Conservation (phyloP, 2,888 invertebrate species). For the Cancer borealis region DNA sequence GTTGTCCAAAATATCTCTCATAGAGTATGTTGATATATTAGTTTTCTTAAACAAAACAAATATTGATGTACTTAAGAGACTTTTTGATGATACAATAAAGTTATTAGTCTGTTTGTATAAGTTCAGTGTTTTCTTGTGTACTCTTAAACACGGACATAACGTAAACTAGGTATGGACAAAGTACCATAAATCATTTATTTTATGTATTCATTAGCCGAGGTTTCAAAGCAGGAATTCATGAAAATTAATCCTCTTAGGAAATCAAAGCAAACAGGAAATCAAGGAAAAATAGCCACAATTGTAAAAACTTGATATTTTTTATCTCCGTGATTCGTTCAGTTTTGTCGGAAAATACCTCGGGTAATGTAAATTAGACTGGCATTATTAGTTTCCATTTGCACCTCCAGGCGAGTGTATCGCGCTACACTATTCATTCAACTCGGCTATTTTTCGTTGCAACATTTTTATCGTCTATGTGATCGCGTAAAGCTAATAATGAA, state of each 20-base stretch:
- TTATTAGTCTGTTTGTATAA: no score
- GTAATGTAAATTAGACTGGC: neutral
- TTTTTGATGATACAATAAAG: no score
- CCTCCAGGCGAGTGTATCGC: neutral
- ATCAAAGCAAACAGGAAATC: neutral
- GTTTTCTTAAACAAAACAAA: no score
- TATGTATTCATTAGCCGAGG: neutral
- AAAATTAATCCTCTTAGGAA: neutral
- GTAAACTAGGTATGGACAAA: neutral
- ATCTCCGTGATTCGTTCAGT: neutral
- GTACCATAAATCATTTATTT: neutral
- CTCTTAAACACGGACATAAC: no score
- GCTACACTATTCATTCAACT: neutral
- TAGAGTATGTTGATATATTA: no score
- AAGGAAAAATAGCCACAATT: neutral
- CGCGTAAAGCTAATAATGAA: slow-evolving; percentile 18
- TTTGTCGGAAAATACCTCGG: neutral
- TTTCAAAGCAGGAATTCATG: neutral
- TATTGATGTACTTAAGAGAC: no score
- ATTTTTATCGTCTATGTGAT: slow-evolving; percentile 2
- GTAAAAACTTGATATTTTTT: neutral
- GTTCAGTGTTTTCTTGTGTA: no score
- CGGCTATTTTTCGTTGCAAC: neutral
- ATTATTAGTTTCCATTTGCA: slow-evolving; percentile 12
- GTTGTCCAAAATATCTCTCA: no score